A percentile compares a stretch with the other conserved stretches of the same genome.
Evolutionary conservation across 2,888 invertebrate genomes (phyloP).

Genomic region (Apamea anceps): DNA sequence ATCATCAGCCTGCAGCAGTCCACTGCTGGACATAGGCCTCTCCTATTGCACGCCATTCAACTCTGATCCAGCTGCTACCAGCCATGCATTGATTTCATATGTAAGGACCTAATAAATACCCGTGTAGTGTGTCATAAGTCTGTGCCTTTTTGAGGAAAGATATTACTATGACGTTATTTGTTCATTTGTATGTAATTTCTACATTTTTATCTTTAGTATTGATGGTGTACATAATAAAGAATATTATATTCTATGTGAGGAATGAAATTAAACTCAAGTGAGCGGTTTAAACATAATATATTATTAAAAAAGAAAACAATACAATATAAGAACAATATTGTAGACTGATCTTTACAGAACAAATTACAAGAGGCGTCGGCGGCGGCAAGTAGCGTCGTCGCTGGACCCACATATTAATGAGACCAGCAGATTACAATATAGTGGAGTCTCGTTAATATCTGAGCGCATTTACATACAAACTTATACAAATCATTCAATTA

Average conservation of each 20-base stretch:
- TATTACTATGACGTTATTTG: neutral
- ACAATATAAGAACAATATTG: slow-evolving; percentile 89
- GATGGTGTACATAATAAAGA: too few relatives aligned
- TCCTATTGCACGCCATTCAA: too few relatives aligned
- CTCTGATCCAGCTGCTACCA: too few relatives aligned
- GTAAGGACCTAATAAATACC: neutral
- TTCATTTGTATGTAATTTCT: too few relatives aligned
- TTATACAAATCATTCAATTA: slow-evolving; percentile 43
- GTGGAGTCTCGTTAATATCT: slow-evolving; percentile 30
- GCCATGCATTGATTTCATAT: too few relatives aligned
- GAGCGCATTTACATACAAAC: slow-evolving; percentile 46
- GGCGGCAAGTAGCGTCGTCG: slow-evolving; percentile 19
- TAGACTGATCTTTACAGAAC: slow-evolving; percentile 86
- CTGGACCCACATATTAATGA: slow-evolving; percentile 25
- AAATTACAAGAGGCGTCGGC: slow-evolving; percentile 63
- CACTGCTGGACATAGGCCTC: too few relatives aligned
- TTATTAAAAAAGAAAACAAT: slow-evolving; percentile 89
- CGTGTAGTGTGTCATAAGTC: neutral
- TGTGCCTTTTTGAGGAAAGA: neutral
- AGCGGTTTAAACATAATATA: slow-evolving; percentile 89
- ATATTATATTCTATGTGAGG: neutral
- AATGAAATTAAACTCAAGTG: slow-evolving; percentile 50
- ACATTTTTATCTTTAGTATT: too few relatives aligned
- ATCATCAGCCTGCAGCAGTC: too few relatives aligned
- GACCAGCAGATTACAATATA: slow-evolving; percentile 3